phyloP scores from a whole-genome alignment of 2,113 vertebrate genomes.

The Phyllostomus discolor region DNA sequence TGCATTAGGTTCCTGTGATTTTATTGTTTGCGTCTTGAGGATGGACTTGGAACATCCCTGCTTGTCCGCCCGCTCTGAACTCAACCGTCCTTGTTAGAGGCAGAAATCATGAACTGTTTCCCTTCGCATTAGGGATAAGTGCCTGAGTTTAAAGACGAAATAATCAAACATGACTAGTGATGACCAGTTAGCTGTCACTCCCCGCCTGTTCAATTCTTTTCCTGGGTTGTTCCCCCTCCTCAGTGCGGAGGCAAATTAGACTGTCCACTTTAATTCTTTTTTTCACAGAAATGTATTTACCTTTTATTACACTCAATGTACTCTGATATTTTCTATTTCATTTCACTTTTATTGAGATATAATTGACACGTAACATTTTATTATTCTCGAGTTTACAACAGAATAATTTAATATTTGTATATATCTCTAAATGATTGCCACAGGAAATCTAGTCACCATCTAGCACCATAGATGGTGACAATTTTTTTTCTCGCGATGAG shows the following conservation, averaged over 20 bases:
- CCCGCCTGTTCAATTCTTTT: background rate
- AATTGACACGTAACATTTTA: background rate
- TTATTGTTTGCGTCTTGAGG: slow-evolving; percentile 9
- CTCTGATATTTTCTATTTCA: background rate
- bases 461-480: no score
- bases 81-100: background rate
- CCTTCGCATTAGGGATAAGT: background rate
- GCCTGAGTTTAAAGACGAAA: background rate
- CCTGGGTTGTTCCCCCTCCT: background rate
- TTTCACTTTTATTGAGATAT: background rate
- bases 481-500: background rate
- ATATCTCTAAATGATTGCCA: background rate
- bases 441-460: background rate
- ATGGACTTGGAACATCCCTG: background rate
- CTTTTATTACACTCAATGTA: background rate
- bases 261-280: background rate
- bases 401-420: background rate
- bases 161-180: background rate
- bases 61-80: background rate
- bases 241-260: background rate
- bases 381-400: background rate
- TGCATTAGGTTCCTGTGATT: background rate
- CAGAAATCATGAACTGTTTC: background rate
- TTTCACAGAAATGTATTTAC: background rate
- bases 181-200: background rate